Evolutionary conservation across 2,113 vertebrate species (phyloP), one percentile per base, ranked within the genome.

Genomic region (Pachycephala philippinensis): DNA sequence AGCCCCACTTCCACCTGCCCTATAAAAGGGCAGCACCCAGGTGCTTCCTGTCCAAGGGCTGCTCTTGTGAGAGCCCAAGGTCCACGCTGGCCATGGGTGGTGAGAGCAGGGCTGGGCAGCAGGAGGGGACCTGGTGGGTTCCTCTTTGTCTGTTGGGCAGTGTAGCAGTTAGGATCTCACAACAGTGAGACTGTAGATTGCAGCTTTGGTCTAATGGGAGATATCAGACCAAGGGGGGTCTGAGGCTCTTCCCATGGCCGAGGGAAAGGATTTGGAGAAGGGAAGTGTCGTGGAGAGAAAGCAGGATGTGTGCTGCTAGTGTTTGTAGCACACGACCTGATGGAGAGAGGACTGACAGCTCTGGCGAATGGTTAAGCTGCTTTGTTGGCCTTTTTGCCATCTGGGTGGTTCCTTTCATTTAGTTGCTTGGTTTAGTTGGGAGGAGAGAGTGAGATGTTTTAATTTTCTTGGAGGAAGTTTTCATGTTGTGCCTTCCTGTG

Each of bases 31-130:
- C 74, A 94, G 80, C 65, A 53, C 61, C 86, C 97, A 97, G 95
- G 90, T 97, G 96, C 83, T 97, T 96, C 94, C 94, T 95, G 95
- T 49, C 54, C 39, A 13, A 49, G 39, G 61, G 53, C 54, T 88
- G 65, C 61, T 70, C 45, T 18, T 44, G 54, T 0, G 6, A 74
- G 66, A 88, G 86, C 54, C 52, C 30, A 63, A 72, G 54, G 79
- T 31, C 39, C 35, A 3, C 0, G 2, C 39, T 90, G 53, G 52
- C 79, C 72, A 7, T 3, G n/a, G 40, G 44, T 20, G 24, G 10
- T 15, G 50, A 68, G 10, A 49, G 72, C 33, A 52, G 71, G 39
- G 39, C 54, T 1, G 5, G 69, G 8, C 76, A 57, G 40, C 27
- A 77, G 27, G 37, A 47, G 0, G 1, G 39, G 1, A 53, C 39